Percentiles rank a stretch among this genome's conserved stretches.
phyloP scores from a whole-genome alignment of 2,797 vertebrate genomes.

The Microtus californicus region DNA sequence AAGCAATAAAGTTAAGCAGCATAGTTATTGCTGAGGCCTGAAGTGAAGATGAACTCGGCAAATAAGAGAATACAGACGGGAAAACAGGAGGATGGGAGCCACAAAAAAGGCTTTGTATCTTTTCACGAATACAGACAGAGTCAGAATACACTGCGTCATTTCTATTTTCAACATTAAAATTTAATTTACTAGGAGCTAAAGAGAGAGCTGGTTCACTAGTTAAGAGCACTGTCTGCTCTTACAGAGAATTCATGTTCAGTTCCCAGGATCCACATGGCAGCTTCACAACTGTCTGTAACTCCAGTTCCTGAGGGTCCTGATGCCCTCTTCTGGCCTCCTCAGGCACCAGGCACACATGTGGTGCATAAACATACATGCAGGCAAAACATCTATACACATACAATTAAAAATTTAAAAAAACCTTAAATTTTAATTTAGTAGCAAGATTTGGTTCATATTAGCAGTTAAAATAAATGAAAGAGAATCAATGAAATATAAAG shows the following conservation, averaged over 20 bases:
- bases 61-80: neutral
- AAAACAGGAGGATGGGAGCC: neutral
- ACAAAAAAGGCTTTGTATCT: neutral
- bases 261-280: neutral
- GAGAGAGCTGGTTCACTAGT: neutral
- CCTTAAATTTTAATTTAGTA: neutral
- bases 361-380: neutral
- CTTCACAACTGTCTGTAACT: neutral
- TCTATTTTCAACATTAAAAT: conserved; percentile 50
- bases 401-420: neutral
- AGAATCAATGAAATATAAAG: conserved; percentile 43
- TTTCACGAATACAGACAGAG: neutral
- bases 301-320: neutral
- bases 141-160: conserved; percentile 3
- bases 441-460: conserved; percentile 52
- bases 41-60: neutral
- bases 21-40: neutral
- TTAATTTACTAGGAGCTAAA: neutral
- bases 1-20: neutral
- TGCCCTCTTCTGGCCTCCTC: neutral
- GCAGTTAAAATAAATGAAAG: conserved; percentile 15
- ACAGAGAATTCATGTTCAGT: neutral
- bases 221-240: neutral
- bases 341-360: neutral
- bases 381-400: neutral